Evolutionary conservation across 2,888 invertebrate genomes (phyloP).

Genomic region (Habroteleia sp.): DNA sequence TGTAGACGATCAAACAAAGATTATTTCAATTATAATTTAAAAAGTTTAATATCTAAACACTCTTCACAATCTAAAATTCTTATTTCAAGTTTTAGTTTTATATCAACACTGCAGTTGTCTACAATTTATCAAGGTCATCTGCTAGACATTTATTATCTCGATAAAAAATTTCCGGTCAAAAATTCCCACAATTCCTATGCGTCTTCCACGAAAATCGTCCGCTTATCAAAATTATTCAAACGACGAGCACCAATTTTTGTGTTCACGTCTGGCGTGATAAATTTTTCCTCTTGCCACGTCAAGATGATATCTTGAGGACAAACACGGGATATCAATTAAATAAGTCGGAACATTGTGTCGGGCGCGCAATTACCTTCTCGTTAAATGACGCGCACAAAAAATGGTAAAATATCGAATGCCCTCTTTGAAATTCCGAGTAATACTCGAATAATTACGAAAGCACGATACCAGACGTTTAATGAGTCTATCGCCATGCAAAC

Average conservation of each 20-base stretch:
- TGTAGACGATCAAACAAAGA: too few species aligned
- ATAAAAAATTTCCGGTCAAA: slow-evolving; percentile 14
- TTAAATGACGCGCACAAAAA: slow-evolving; percentile 33
- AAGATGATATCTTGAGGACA: slow-evolving; percentile 37
- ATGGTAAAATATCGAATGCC: slow-evolving; percentile 41
- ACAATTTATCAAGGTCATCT: slow-evolving; percentile 10
- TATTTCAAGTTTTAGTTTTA: too few species aligned
- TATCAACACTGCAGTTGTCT: background rate
- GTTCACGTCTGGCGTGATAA: slow-evolving; percentile 20
- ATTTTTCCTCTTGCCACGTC: slow-evolving; percentile 26
- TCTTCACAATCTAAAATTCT: too few species aligned
- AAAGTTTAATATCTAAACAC: too few species aligned
- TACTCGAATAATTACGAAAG: slow-evolving; percentile 55
- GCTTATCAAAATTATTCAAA: slow-evolving; percentile 56
- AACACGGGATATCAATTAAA: slow-evolving; percentile 58
- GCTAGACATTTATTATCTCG: slow-evolving; percentile 6
- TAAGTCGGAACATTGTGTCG: slow-evolving; percentile 23
- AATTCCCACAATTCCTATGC: slow-evolving; percentile 9
- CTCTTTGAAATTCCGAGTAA: slow-evolving; percentile 48
- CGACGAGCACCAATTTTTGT: slow-evolving; percentile 17
- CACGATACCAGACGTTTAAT: slow-evolving; percentile 45
- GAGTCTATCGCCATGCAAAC: slow-evolving; percentile 61
- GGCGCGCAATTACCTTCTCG: slow-evolving; percentile 47
- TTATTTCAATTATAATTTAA: too few species aligned
- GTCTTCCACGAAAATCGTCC: slow-evolving; percentile 19